Base-by-base conservation (phyloP, 1,140 invertebrate species). In the Drosophila aff. region DNA sequence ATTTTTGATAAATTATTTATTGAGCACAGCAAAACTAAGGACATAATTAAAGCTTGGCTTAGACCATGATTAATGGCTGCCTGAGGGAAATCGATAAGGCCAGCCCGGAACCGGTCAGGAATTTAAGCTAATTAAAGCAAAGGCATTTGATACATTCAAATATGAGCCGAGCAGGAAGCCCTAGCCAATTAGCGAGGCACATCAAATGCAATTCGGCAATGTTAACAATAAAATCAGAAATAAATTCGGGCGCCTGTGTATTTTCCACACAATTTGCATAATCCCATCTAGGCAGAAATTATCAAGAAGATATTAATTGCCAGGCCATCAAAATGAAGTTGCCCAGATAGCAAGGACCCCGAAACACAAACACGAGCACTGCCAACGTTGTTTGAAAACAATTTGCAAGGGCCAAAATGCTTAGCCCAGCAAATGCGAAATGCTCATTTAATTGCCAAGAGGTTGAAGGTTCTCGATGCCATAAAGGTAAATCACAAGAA, bases 401-500 rank as follows among this genome's bases (percentile, higher is more conserved):
- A 85, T 85, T 85, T 74, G 63, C 53, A 57, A 26, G 53, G 21
- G 36, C 50, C 58, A 79, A 82, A 86, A 43, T 82, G 79, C 73
- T 72, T 71, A 77, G 67, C 77, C 77, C 81, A 83, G 72, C 77
- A 87, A 87, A 89, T 89, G 77, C 62, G 72, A 81, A 87, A 90
- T 55, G 76, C 76, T 90, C 74, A 71, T 87, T 87, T 87, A 87
- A 87, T 90, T 79, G 85, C 77, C 80, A 44, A 62, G 52, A 44
- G 66, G 41, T 21, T 47, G 59, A 71, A 71, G 55, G 53, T 58
- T 47, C 60, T 16, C 65, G 65, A 72, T 72, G 81, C 81, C 78
- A 83, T 90, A 87, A 87, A 87, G 84, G 84, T 87, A 87, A 87
- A 87, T 89, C 84, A 90, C 81, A 90, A 84, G 84, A 87, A 87